Evolutionary conservation across 2,888 invertebrate species (phyloP).

Genomic region (Zelleria hepariella): DNA sequence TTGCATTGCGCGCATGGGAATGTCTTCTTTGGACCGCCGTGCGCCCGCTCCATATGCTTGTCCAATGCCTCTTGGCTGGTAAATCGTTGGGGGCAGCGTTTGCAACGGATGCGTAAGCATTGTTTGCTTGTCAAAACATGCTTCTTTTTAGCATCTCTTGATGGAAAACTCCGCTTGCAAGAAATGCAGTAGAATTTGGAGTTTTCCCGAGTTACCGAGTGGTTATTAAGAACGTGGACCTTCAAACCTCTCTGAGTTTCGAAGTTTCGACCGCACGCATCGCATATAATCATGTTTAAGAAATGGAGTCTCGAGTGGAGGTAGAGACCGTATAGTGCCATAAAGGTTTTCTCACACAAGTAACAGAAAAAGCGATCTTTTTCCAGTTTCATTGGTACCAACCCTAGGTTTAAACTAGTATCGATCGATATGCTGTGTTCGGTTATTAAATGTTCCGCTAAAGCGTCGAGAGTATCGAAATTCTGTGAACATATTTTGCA

Average conservation of each 20-base stretch:
- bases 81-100: constrained; percentile 9
- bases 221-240: not conserved
- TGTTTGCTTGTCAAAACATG: constrained; percentile 10
- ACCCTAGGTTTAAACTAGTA: not conserved
- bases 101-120: constrained; percentile 10
- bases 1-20: constrained; percentile 12
- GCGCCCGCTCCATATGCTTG: constrained; percentile 9
- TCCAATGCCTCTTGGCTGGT: constrained; percentile 3
- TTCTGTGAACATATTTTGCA: not conserved
- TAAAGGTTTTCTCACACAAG: constrained; percentile 5
- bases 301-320: constrained; percentile 5
- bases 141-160: constrained; percentile 8
- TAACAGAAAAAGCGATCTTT: not conserved
- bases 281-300: constrained; percentile 8
- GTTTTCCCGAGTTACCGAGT: not conserved
- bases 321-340: constrained; percentile 1
- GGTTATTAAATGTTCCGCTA: constrained; percentile 6
- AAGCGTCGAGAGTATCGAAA: constrained; percentile 1
- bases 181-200: constrained; percentile 6
- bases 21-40: constrained; percentile 7
- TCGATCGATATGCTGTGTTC: constrained; percentile 5
- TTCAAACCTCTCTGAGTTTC: constrained; percentile 9
- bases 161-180: constrained; percentile 10
- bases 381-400: constrained; percentile 1
- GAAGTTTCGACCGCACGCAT: constrained; percentile 13